phyloP scores from a whole-genome alignment of 2,113 vertebrate species.

The Leucosticte australis region DNA sequence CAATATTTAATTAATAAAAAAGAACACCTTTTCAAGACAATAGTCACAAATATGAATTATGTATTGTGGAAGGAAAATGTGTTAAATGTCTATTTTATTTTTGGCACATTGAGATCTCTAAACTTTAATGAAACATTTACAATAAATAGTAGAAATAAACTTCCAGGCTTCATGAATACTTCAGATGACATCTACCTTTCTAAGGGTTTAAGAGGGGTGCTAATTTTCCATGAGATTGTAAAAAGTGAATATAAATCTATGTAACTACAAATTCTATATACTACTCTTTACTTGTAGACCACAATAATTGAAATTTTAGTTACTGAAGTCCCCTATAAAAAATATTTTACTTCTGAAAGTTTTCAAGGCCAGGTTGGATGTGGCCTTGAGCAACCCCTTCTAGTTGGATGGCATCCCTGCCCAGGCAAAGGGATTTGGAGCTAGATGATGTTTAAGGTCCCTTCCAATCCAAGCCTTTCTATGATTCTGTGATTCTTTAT shows the following conservation, averaged over 20 bases:
- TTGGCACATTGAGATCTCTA: not conserved
- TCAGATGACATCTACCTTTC: not conserved
- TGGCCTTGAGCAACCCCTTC: not conserved
- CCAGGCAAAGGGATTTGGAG: not conserved
- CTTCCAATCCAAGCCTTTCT: not conserved
- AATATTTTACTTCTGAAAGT: not conserved
- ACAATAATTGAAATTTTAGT: not conserved
- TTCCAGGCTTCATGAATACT: not conserved
- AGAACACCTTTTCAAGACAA: accelerated
- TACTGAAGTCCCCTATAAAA: not conserved
- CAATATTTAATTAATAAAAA: not conserved
- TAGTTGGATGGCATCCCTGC: not conserved
- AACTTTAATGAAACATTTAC: not conserved
- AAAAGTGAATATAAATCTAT: not conserved
- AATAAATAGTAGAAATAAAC: not conserved
- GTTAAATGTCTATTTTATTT: not conserved
- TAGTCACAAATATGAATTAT: not conserved
- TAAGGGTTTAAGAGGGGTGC: not conserved
- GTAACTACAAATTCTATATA: not conserved
- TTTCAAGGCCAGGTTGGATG: not conserved
- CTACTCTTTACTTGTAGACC: not conserved
- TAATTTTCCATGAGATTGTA: not conserved
- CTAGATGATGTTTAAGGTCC: not conserved
- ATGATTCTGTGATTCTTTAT: not conserved
- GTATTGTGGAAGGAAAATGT: not conserved